These are phyloP conservation scores for Amia ocellicauda DNA, from an alignment of 2,113 vertebrate genomes.

Conservation along the genomic window DNA sequence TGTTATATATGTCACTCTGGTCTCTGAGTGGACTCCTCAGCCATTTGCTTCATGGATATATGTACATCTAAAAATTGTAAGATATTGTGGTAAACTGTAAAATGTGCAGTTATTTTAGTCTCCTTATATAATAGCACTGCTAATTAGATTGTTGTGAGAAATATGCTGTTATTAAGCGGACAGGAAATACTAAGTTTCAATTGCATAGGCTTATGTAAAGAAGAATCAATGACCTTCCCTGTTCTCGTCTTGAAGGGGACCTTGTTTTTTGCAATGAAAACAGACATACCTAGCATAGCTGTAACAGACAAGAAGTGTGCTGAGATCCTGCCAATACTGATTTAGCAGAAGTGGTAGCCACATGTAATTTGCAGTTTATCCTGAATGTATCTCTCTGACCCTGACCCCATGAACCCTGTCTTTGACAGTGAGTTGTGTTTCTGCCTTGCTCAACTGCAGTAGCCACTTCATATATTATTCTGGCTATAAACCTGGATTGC, in stretches of 20 bases:
- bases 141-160: no score
- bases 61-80: no score
- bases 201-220: no score
- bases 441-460: constrained; percentile 39
- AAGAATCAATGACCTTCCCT: not conserved
- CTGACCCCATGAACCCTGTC: constrained; percentile 43
- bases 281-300: not conserved
- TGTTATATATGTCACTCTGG: no score
- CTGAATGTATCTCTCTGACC: constrained; percentile 30
- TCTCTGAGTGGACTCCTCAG: no score
- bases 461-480: constrained; percentile 55
- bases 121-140: no score
- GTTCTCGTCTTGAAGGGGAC: not conserved
- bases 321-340: not conserved
- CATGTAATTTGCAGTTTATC: not conserved
- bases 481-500: constrained; percentile 48
- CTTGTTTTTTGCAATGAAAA: not conserved
- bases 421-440: constrained; percentile 26
- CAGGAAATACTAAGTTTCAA: no score
- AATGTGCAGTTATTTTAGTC: no score
- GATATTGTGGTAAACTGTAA: no score
- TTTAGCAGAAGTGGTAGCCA: constrained; percentile 4
- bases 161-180: no score
- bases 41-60: no score
- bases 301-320: not conserved